Conservation (phyloP, 1,140 invertebrate genomes). For the Mactra quadrangularis region DNA sequence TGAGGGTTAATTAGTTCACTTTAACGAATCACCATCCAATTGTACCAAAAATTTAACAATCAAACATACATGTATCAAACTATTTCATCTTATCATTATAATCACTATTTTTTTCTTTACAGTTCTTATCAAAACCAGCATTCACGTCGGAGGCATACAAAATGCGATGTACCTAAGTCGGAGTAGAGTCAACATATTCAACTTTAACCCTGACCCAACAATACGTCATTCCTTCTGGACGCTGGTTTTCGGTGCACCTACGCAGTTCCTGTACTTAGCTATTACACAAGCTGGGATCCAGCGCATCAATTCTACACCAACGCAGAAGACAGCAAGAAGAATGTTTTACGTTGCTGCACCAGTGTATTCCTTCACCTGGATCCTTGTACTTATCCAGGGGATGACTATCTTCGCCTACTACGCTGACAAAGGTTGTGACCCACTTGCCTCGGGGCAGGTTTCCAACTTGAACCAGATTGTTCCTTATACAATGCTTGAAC, state of each 20-base stretch:
- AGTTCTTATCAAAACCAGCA: constrained; percentile 43
- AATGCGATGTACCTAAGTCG: neutral
- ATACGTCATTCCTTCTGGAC: constrained; percentile 48
- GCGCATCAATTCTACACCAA: constrained; percentile 44
- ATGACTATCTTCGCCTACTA: constrained; percentile 45
- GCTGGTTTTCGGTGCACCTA: constrained; percentile 36
- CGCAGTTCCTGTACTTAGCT: constrained; percentile 38
- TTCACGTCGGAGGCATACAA: neutral
- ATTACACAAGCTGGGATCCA: constrained; percentile 49
- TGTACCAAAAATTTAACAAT: no score
- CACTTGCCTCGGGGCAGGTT: constrained; percentile 31
- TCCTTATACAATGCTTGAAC: constrained; percentile 42
- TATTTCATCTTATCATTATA: no score
- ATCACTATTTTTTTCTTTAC: neutral
- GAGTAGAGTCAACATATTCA: constrained; percentile 28
- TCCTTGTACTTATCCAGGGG: constrained; percentile 32
- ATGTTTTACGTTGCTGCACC: constrained; percentile 45
- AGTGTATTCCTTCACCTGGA: constrained; percentile 14
- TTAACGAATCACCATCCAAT: no score
- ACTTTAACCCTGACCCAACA: constrained; percentile 54
- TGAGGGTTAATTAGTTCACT: no score
- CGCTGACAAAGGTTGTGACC: constrained; percentile 35
- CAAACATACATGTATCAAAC: no score
- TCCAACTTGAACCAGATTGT: constrained; percentile 36
- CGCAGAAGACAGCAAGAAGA: neutral